phyloP scores from a whole-genome alignment of 2,797 vertebrate genomes.

The Lycodopsis pacificus region DNA sequence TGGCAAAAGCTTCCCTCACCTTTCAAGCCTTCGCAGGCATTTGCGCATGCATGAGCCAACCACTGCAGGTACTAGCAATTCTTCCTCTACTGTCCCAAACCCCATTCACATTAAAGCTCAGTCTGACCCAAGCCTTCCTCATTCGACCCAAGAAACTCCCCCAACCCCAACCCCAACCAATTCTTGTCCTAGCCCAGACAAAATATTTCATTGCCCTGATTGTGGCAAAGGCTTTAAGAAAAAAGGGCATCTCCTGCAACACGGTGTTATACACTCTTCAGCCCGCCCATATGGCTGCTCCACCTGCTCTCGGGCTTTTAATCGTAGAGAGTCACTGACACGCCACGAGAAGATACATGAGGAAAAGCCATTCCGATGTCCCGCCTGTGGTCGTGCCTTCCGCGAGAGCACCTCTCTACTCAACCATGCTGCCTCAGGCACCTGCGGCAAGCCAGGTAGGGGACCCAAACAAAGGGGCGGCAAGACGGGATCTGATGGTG shows the following conservation, averaged over 20 bases:
- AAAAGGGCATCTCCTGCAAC: constrained; percentile 94
- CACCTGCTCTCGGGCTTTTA: constrained; percentile 94
- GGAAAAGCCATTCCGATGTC: constrained; percentile 93
- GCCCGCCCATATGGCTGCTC: constrained; percentile 93
- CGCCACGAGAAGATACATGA: constrained; percentile 96
- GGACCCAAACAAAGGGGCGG: constrained; percentile 83
- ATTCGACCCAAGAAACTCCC: constrained; percentile 85
- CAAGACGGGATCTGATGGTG: constrained; percentile 84
- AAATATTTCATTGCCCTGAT: constrained; percentile 91
- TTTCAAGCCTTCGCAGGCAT: constrained; percentile 95
- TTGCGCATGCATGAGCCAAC: constrained; percentile 93
- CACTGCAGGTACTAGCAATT: constrained; percentile 86
- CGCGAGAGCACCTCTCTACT: constrained; percentile 89
- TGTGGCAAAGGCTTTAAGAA: constrained; percentile 96
- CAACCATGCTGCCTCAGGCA: constrained; percentile 90
- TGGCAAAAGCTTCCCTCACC: constrained; percentile 93
- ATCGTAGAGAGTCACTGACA: constrained; percentile 95
- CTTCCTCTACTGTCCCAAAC: constrained; percentile 81
- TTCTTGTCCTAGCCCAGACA: constrained; percentile 87
- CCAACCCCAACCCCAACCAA: constrained; percentile 71
- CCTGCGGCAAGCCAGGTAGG: constrained; percentile 89
- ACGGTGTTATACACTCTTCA: constrained; percentile 93
- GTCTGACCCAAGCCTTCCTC: constrained; percentile 84
- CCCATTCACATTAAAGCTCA: constrained; percentile 84
- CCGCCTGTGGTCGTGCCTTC: constrained; percentile 91